These are phyloP conservation scores for Lagopus leucura DNA, from an alignment of 2,113 vertebrate species.

Conservation along the genomic window DNA sequence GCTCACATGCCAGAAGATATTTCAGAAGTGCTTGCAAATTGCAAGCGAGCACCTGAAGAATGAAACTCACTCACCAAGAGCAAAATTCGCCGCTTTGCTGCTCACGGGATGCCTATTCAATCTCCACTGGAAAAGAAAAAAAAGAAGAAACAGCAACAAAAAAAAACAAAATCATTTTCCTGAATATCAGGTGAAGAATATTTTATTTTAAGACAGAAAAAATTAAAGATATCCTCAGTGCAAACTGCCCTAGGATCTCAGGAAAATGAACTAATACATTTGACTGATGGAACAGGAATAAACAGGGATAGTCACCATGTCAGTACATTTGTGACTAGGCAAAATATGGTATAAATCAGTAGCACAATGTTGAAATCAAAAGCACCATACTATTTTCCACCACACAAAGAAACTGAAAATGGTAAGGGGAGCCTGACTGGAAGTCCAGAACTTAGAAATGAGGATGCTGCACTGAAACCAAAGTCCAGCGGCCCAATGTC, in stretches of 20 bases:
- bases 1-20: background rate
- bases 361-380: background rate
- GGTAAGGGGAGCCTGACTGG: background rate
- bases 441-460: background rate
- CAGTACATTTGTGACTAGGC: background rate
- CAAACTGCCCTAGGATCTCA: background rate
- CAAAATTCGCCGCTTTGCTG: background rate
- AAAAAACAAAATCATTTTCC: background rate
- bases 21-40: slow-evolving; percentile 5
- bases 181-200: background rate
- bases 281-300: background rate
- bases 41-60: background rate
- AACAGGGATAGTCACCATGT: background rate
- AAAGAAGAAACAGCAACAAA: background rate
- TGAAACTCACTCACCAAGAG: background rate
- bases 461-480: background rate
- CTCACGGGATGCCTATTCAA: background rate
- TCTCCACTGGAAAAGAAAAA: background rate
- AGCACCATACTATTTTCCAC: background rate
- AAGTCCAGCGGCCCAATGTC: background rate
- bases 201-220: background rate
- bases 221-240: background rate
- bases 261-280: background rate
- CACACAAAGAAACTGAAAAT: background rate
- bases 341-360: background rate